These are phyloP conservation scores for Arrhopalites spinosus DNA, from an alignment of 2,888 invertebrate genomes.

Conservation along the genomic window DNA sequence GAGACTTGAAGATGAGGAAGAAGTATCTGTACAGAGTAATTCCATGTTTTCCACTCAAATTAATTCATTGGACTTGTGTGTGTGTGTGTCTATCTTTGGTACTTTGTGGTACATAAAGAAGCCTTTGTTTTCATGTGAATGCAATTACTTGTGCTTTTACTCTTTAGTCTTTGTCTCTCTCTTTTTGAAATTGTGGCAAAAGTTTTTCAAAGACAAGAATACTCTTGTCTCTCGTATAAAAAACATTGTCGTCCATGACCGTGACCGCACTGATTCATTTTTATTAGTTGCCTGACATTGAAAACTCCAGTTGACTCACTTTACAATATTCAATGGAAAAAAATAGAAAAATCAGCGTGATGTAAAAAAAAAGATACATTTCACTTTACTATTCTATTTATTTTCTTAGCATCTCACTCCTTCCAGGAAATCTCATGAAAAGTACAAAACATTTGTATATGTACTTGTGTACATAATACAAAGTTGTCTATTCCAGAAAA, in stretches of 20 bases:
- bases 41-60: too few species aligned
- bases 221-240: too few species aligned
- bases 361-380: not conserved
- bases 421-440: not conserved
- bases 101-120: too few species aligned
- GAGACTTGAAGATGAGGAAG: too few species aligned
- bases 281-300: not conserved
- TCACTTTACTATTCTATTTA: too few species aligned
- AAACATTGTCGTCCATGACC: slow-evolving; percentile 2
- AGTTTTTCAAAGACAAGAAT: not conserved
- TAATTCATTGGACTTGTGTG: too few species aligned
- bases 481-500: not conserved
- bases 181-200: not conserved
- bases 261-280: slow-evolving; percentile 4
- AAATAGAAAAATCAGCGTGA: not conserved
- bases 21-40: too few species aligned
- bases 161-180: not conserved
- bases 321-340: not conserved
- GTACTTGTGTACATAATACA: not conserved
- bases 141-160: not conserved
- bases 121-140: not conserved
- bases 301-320: not conserved
- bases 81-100: too few species aligned
- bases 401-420: too few species aligned
- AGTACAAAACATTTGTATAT: not conserved